Base-by-base conservation (phyloP, 2,888 invertebrate species). In the Cataglyphis rosenhaueri region DNA sequence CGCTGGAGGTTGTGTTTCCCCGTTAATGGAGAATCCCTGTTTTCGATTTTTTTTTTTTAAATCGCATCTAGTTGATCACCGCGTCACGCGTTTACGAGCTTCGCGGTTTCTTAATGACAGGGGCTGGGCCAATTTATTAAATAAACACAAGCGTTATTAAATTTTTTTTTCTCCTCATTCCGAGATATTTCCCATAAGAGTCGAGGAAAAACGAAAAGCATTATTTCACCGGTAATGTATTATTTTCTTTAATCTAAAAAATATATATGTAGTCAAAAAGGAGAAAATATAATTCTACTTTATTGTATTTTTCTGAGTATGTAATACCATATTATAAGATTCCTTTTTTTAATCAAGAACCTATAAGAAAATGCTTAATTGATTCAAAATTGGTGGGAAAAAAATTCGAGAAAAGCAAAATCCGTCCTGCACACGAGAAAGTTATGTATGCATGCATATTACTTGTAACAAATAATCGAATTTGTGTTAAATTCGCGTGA, bases 1-100 rank as follows among this genome's bases (percentile, higher is more conserved):
- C 44, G 61, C 66, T 44, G 70, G 52, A 21, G 81, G 81, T 55
- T 81, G 52, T 74, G 52, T 74, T 64, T n/a, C 41, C n/a, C 41
- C 62, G 52, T 74, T 74, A 81, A 81, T 74, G 81, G 64, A 81
- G 52, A 64, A 81, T 64, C 64, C 64, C 52, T 73, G 73, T 81
- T 71, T 79, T 59, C 78, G 32, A 59, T 78, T 76, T 66, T 78
- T 78, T 38, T 48, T 48, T 48, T 52, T 52, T 6, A 70, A 71
- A 79, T 79, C 38, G 71, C 71, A 79, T 32, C 70, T 38, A 59
- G 21, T 59, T 79, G 25, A 71, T 12, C 21, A 35, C 59, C 71
- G 61, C 59, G 68, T 75, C 76, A 76, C 64, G 81, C 61, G 65
- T 78, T 66, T 38, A 78, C 70, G 78, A 57, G 57, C 70, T 21